Evolutionary conservation across 2,888 invertebrate species (phyloP), one percentile per base, ranked within the genome.

Genomic region (Deroplatys truncata): DNA sequence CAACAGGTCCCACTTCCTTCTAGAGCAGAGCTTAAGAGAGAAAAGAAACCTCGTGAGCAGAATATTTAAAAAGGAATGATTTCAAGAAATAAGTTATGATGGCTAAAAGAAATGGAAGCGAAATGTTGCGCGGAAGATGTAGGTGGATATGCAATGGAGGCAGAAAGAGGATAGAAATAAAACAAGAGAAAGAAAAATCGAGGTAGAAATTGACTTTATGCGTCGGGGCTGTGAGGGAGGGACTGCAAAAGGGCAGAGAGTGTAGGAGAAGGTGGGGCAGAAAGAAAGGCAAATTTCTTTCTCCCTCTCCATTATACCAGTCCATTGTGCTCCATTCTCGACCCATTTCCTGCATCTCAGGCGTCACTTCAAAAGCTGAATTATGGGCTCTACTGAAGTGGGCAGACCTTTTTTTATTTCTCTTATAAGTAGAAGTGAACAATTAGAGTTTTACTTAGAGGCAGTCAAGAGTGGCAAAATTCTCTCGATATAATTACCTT

Each of bases 231-330:
- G 56, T 72, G 7, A 72, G 56, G 56, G 56, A 16, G 56, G 43
- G 56, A 16, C 20, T 49, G 82, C 25, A 82, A 86, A 29, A 82
- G 25, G 72, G 29, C 16, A 31, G 82, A 49, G 86, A 25, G 13
- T 25, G 72, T 28, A 25, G 86, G 72, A 72, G 20, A 13, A 82
- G 29, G 28, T 8, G 28, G 43, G 82, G 28, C 13, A 83, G 83
- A 86, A 89, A 72, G 56, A 89, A 89, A 89, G 89, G 89, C 86
- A 89, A 89, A 89, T 89, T 89, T 82, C 89, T 89, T 83, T 82
- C 35, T 82, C 84, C 49, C 25, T 72, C 83, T 82, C 86, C 83
- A 89, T 89, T 89, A 86, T 86, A 82, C 89, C 49, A 86, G 28
- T 7, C 72, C 82, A 87, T 87, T 87, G 87, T 87, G 35, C 87